These are phyloP conservation scores for Isichthys henryi DNA, from an alignment of 2,113 vertebrate species.

Conservation along the genomic window DNA sequence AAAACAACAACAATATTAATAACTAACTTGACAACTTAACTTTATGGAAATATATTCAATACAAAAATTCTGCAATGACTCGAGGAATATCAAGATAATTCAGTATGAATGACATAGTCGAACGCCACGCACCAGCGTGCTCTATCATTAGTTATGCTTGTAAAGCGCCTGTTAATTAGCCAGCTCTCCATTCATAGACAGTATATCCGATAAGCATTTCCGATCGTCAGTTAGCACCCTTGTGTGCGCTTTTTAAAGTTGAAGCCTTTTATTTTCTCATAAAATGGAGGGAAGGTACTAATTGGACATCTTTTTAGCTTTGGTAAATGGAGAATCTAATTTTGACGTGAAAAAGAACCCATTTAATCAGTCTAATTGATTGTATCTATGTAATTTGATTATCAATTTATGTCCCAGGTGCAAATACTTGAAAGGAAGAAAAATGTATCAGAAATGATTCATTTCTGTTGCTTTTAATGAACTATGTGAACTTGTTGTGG, in stretches of 20 bases:
- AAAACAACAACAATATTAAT: background rate
- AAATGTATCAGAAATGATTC: background rate
- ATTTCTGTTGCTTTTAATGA: background rate
- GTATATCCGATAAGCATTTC: constrained; percentile 4
- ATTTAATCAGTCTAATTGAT: background rate
- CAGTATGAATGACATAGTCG: background rate
- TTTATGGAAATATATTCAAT: background rate
- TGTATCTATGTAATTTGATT: background rate
- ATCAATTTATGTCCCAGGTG: constrained; percentile 3
- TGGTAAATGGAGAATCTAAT: background rate
- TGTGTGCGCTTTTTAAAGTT: background rate
- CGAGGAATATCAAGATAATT: background rate
- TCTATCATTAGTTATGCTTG: background rate
- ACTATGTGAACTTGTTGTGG: background rate
- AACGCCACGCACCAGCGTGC: background rate
- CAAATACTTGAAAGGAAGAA: constrained; percentile 9
- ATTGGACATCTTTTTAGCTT: background rate
- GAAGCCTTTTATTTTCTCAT: constrained; percentile 1
- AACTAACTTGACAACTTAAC: background rate
- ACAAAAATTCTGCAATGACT: background rate
- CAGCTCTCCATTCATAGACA: background rate
- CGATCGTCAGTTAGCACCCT: background rate
- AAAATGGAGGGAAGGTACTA: constrained; percentile 5
- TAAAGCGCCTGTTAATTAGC: background rate
- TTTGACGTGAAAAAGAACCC: background rate